Evolutionary conservation across 2,888 invertebrate species (phyloP), one percentile per base, ranked within the genome.

Genomic region (Luperina nickerlii): DNA sequence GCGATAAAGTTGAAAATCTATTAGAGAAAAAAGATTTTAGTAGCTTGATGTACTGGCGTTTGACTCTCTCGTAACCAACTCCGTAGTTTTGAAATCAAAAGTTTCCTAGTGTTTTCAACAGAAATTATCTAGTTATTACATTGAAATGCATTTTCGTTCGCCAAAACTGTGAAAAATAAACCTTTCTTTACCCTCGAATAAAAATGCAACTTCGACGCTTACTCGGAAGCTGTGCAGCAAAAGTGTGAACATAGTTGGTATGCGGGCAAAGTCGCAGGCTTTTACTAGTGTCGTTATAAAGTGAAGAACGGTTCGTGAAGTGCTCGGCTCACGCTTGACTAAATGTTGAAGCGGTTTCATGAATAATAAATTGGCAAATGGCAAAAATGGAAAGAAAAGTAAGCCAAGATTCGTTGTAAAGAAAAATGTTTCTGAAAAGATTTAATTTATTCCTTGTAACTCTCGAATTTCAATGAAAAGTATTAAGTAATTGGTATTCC

Each of bases 321-420:
- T 73, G 67, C 57, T 79, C 65, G 51, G 24, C 71, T 83, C 65
- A 60, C 71, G 74, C 76, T 84, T 82, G 62, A 74, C 79, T 84
- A 77, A 85, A 85, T 60, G 77, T 54, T 76, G 78, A 85, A 87
- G 70, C 75, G 27, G 74, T 87, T 83, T 81, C 78, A 87, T 86
- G 86, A 88, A 88, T 88, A 87, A 82, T 87, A 88, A 88, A 88
- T 87, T 85, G 76, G 62, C 65, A 65, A 62, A 81, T 78, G 71
- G 67, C 67, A 81, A 76, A 84, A 86, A 82, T 74, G 62, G 71
- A 83, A 81, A 62, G 80, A 74, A 83, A 79, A 85, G 66, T 69
- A 78, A 81, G 67, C 74, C 32, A 75, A 78, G 71, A 81, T 75
- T 88, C 51, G 54, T 57, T 74, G 20, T 48, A 11, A 77, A 86